Conservation (phyloP, 53 echinoderm and acorn worm genomes). For the Zoroaster sp. region DNA sequence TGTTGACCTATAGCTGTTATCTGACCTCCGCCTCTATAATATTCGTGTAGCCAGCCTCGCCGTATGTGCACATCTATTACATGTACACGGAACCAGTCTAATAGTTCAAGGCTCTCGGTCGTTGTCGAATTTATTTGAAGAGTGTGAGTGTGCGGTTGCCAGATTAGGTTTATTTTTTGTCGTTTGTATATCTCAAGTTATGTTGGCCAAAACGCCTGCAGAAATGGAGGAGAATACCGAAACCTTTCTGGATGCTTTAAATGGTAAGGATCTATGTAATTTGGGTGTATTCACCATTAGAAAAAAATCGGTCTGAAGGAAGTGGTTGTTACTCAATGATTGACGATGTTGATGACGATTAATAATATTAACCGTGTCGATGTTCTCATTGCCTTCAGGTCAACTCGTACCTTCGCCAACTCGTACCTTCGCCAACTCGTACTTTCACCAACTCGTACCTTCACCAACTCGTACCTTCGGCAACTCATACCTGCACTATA, state of each 20-base stretch:
- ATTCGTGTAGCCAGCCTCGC: neutral
- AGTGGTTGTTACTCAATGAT: neutral
- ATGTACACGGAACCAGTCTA: neutral
- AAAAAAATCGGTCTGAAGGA: neutral
- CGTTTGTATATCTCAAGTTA: neutral
- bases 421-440: too few species aligned
- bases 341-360: too few species aligned
- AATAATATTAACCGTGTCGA: too few species aligned
- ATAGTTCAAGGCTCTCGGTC: neutral
- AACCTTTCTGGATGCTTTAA: conserved; percentile 73
- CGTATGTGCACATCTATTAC: neutral
- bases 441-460: too few species aligned
- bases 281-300: neutral
- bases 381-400: too few species aligned
- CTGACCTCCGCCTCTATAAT: conserved; percentile 2
- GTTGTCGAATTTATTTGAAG: neutral
- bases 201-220: conserved; percentile 55
- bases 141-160: neutral
- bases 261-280: conserved; percentile 50
- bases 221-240: conserved; percentile 67
- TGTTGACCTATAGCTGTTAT: neutral
- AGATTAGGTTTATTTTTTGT: neutral
- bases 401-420: too few species aligned
- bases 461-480: too few species aligned
- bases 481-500: too few species aligned